A percentile compares a stretch with the other conserved stretches of the same genome.
Evolutionary conservation across 2,797 vertebrate genomes (phyloP).

Genomic region (Lacerta bilineata): DNA sequence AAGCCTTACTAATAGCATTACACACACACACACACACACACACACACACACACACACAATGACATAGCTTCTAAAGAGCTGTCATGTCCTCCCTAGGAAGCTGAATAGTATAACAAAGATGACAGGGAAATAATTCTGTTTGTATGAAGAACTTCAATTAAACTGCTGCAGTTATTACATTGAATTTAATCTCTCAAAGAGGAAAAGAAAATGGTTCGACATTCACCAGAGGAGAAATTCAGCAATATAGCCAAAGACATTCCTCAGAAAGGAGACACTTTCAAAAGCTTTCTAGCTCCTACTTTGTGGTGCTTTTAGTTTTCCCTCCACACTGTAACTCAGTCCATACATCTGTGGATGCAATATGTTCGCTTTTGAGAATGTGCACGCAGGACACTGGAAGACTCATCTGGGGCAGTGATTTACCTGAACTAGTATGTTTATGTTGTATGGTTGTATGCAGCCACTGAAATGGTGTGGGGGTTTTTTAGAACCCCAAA

Average conservation of each 20-base stretch:
- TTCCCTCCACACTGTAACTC: background rate
- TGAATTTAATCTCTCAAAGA: conserved; percentile 50
- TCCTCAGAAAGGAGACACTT: conserved; percentile 29
- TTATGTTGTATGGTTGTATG: background rate
- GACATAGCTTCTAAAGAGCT: conserved; percentile 37
- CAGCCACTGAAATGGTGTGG: background rate
- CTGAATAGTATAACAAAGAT: conserved; percentile 42
- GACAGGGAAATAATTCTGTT: background rate
- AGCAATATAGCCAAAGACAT: background rate
- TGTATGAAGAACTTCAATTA: conserved; percentile 50
- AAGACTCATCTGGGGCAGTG: background rate
- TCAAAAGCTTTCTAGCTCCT: conserved; percentile 25
- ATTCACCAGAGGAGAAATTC: conserved; percentile 30
- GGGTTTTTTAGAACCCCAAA: background rate
- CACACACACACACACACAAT: background rate
- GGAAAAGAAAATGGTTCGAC: conserved; percentile 4
- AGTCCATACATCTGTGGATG: background rate
- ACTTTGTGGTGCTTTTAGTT: background rate
- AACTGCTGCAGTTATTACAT: conserved; percentile 45
- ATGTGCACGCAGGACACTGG: background rate
- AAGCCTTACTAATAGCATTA: conserved; percentile 28
- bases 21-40: too few species aligned
- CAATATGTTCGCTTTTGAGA: background rate
- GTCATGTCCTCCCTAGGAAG: conserved; percentile 13
- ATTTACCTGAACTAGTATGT: background rate